Evolutionary conservation across 2,113 vertebrate genomes (phyloP).

Genomic region (Dromiciops gliroides): DNA sequence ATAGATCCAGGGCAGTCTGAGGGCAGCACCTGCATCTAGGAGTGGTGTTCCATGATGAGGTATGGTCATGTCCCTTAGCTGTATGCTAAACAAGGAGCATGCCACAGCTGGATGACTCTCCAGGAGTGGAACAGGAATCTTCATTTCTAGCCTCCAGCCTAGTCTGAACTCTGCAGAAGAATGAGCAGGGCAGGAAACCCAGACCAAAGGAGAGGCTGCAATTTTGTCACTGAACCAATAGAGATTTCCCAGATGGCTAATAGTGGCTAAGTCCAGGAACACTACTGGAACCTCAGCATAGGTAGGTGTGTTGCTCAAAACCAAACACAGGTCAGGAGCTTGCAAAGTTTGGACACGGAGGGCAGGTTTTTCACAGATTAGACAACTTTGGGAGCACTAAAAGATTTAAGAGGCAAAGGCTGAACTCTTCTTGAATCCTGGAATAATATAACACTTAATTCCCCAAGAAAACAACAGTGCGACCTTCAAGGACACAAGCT

Average conservation of each 20-base stretch:
- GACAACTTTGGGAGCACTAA: neutral
- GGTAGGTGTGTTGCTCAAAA: neutral
- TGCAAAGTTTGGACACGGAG: neutral
- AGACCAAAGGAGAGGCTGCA: neutral
- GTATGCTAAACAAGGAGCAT: neutral
- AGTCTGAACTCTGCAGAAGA: neutral
- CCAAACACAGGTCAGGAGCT: neutral
- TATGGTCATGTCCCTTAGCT: neutral
- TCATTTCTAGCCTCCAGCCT: neutral
- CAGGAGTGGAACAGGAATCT: neutral
- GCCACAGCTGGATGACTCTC: neutral
- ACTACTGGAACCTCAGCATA: neutral
- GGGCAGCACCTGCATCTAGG: neutral
- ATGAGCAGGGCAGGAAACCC: neutral
- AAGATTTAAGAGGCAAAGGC: neutral
- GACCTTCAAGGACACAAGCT: neutral
- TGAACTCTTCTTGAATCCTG: neutral
- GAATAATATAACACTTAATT: neutral
- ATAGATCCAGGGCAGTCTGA: neutral
- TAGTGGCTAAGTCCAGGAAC: neutral
- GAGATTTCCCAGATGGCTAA: neutral
- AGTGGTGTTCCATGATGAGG: neutral
- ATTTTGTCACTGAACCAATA: neutral
- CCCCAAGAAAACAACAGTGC: neutral
- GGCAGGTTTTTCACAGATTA: neutral